phyloP scores from a whole-genome alignment of 2,113 vertebrate species.

The Synchiropus splendidus region DNA sequence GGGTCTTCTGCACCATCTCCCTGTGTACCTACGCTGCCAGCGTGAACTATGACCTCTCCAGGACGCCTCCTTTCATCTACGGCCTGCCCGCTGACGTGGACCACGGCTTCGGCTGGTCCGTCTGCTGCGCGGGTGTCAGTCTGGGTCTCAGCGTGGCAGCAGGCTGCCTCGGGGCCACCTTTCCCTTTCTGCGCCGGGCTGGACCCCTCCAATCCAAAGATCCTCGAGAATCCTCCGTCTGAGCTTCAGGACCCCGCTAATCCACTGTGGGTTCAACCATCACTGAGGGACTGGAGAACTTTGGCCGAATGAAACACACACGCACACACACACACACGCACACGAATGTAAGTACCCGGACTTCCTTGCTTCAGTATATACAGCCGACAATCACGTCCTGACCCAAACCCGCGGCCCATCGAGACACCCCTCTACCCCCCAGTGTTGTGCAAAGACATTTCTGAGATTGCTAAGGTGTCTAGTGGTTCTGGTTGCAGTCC shows the following conservation, averaged over 20 bases:
- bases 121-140: conserved; percentile 78
- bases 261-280: not conserved
- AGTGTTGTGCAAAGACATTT: no score
- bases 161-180: conserved; percentile 75
- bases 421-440: no score
- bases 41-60: conserved; percentile 76
- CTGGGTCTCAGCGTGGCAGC: conserved; percentile 73
- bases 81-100: conserved; percentile 76
- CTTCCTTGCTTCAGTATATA: no score
- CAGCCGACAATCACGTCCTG: no score
- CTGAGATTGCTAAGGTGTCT: no score
- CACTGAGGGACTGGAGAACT: not conserved
- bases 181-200: conserved; percentile 70
- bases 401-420: no score
- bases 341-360: not conserved
- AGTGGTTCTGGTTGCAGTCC: no score
- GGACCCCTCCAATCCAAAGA: conserved; percentile 70
- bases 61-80: conserved; percentile 75
- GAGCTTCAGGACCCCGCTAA: conserved; percentile 3
- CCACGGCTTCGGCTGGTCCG: conserved; percentile 79
- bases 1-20: conserved; percentile 83
- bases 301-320: not conserved
- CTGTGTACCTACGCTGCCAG: conserved; percentile 80
- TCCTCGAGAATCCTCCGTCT: conserved; percentile 69
- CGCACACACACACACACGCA: not conserved